Percentiles rank a stretch among this genome's conserved stretches.
Conservation (phyloP, 2,797 vertebrate species). For the Phalanger gymnotis region DNA sequence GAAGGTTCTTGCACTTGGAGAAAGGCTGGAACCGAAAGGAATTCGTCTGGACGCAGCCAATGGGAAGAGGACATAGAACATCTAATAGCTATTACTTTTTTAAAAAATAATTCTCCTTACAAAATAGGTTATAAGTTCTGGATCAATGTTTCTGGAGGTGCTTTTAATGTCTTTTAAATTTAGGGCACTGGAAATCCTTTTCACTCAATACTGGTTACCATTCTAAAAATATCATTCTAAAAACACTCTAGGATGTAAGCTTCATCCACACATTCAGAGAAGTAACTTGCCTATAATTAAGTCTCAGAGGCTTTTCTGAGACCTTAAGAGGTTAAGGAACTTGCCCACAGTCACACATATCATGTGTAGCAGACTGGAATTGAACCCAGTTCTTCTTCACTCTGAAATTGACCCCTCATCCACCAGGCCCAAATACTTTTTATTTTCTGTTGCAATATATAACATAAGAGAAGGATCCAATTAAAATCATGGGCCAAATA, state of each 20-base stretch:
- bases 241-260: background rate
- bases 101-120: background rate
- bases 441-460: constrained; percentile 43
- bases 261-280: background rate
- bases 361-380: background rate
- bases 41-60: background rate
- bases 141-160: background rate
- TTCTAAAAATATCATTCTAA: background rate
- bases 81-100: background rate
- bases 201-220: background rate
- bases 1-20: background rate
- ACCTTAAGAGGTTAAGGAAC: background rate
- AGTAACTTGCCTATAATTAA: background rate
- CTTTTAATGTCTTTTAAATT: background rate
- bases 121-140: background rate
- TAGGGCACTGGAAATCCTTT: background rate
- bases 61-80: background rate
- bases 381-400: background rate
- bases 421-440: background rate
- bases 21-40: background rate
- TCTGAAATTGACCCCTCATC: background rate
- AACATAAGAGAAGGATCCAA: constrained; percentile 38
- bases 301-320: background rate
- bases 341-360: background rate
- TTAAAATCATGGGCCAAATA: constrained; percentile 47